Percentiles rank a stretch among this genome's conserved stretches.
phyloP scores from a whole-genome alignment of 2,797 vertebrate genomes.

The Anolis apletophallus region DNA sequence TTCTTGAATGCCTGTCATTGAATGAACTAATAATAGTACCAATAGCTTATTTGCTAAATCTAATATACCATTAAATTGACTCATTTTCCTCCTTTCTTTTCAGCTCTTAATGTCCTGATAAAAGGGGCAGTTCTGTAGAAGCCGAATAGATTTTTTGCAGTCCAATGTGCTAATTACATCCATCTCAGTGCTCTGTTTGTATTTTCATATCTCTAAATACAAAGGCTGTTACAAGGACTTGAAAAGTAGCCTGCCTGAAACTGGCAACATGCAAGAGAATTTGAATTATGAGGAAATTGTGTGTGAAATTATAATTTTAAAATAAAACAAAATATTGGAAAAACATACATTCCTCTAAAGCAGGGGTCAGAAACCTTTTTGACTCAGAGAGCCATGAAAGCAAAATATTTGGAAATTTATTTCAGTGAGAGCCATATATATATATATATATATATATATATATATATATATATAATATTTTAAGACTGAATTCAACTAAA shows the following conservation, averaged over 20 bases:
- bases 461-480: too few species aligned
- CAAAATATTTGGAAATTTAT: too few species aligned
- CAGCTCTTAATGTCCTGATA: slow-evolving; percentile 70
- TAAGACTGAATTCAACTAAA: too few species aligned
- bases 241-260: slow-evolving; percentile 25
- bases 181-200: slow-evolving; percentile 26
- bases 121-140: slow-evolving; percentile 71
- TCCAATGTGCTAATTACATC: slow-evolving; percentile 65
- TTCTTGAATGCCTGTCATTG: slow-evolving; percentile 76
- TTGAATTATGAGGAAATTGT: slow-evolving; percentile 40
- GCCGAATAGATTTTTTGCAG: slow-evolving; percentile 69
- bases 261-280: slow-evolving; percentile 22
- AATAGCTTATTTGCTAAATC: slow-evolving; percentile 78
- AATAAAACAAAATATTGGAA: not conserved
- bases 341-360: not conserved
- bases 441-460: too few species aligned
- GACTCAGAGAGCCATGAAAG: too few species aligned
- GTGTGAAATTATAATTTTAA: slow-evolving; percentile 36
- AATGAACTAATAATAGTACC: slow-evolving; percentile 68
- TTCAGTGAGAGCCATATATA: too few species aligned
- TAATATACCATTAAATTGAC: slow-evolving; percentile 76
- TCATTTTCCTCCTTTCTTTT: slow-evolving; percentile 66
- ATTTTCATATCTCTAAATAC: slow-evolving; percentile 41
- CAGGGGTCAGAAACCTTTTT: too few species aligned
- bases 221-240: slow-evolving; percentile 41